A percentile compares a stretch with the other conserved stretches of the same genome.
These are phyloP conservation scores for Megaptera novaeangliae DNA, from an alignment of 2,113 vertebrate species.

Conservation along the genomic window DNA sequence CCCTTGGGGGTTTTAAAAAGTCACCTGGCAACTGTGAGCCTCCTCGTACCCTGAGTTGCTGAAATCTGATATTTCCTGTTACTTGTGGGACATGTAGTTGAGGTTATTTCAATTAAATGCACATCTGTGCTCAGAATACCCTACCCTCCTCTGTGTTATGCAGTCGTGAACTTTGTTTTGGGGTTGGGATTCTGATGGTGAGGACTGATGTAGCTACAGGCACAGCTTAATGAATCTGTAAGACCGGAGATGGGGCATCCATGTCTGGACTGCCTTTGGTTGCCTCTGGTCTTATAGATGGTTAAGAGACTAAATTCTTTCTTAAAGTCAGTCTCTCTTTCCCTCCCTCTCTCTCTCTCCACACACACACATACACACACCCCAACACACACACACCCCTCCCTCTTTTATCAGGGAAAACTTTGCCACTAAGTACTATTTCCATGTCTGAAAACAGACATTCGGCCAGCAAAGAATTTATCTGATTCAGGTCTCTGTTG, in stretches of 20 bases:
- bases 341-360: background rate
- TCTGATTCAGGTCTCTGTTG: constrained; percentile 12
- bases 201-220: background rate
- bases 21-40: constrained; percentile 29
- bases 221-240: background rate
- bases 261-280: background rate
- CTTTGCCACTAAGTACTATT: background rate
- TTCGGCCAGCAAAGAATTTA: background rate
- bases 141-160: background rate
- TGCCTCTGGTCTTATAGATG: background rate
- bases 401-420: background rate
- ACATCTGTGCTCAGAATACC: constrained; percentile 22
- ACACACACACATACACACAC: background rate
- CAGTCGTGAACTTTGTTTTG: background rate
- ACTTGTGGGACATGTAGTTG: background rate
- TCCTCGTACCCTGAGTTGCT: background rate
- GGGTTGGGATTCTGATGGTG: background rate
- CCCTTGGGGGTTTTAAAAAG: background rate
- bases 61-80: constrained; percentile 58
- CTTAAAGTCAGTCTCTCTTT: background rate
- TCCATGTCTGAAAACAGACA: constrained; percentile 27
- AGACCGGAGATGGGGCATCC: background rate
- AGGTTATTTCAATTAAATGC: constrained; percentile 34
- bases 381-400: background rate
- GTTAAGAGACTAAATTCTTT: background rate